phyloP scores from a whole-genome alignment of 1,140 invertebrate species.

The Drosophila truncata region DNA sequence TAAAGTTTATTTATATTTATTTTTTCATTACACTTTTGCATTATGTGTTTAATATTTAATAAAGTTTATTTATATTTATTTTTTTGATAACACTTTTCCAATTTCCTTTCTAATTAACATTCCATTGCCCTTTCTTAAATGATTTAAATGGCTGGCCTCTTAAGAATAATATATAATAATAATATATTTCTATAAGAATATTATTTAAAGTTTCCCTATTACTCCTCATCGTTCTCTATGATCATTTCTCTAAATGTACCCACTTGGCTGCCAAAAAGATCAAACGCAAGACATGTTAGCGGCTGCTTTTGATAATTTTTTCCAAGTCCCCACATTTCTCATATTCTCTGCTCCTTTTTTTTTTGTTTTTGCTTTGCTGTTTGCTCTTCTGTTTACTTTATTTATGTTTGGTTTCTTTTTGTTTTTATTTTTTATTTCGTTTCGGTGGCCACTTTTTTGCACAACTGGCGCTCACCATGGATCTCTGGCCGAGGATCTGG shows the following conservation, averaged over 20 bases:
- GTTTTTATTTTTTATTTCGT: conserved; percentile 29
- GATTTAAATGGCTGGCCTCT: too few relatives aligned
- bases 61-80: too few relatives aligned
- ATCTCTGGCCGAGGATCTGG: conserved; percentile 35
- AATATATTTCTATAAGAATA: too few relatives aligned
- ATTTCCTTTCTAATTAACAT: too few relatives aligned
- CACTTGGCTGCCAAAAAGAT: conserved; percentile 62
- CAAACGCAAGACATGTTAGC: conserved; percentile 78
- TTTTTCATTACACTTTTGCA: background rate
- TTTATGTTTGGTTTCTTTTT: conserved; percentile 24
- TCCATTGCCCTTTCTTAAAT: too few relatives aligned
- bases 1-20: background rate
- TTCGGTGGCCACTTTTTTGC: conserved; percentile 55
- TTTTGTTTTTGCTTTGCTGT: conserved; percentile 1
- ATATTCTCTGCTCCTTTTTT: conserved; percentile 65
- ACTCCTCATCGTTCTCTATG: too few relatives aligned
- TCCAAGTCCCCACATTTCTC: conserved; percentile 73
- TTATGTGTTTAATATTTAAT: background rate
- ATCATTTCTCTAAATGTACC: conserved; percentile 17
- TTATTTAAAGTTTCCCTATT: too few relatives aligned
- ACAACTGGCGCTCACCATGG: conserved; percentile 70
- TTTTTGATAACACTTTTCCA: background rate
- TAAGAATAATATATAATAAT: too few relatives aligned
- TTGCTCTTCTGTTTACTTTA: conserved; percentile 35
- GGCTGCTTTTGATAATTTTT: conserved; percentile 82